Conservation (phyloP, 2,113 vertebrate species). For the Ranitomeya variabilis region DNA sequence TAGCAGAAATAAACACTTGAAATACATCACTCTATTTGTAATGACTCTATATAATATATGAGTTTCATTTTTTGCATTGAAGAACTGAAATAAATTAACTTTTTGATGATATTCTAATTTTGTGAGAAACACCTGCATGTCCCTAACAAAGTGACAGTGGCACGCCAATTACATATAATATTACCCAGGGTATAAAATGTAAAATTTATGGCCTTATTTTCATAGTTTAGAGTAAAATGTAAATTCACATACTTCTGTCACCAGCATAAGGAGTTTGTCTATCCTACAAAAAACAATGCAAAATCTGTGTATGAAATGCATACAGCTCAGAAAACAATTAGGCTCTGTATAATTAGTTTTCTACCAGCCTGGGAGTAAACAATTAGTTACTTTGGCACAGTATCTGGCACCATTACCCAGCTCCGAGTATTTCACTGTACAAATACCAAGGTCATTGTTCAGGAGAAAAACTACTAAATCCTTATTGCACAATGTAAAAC, state of each 20-base stretch:
- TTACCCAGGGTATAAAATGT: neutral
- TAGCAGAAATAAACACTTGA: too few relatives aligned
- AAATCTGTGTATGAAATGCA: neutral
- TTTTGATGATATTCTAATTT: too few relatives aligned
- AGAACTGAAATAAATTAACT: too few relatives aligned
- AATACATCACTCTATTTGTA: too few relatives aligned
- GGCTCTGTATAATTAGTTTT: constrained; percentile 21
- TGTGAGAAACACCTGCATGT: too few relatives aligned
- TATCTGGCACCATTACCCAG: neutral
- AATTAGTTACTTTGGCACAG: constrained; percentile 1
- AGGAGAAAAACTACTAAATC: neutral
- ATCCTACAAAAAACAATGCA: neutral
- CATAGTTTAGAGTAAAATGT: neutral
- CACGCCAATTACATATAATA: too few relatives aligned
- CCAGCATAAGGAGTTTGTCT: neutral
- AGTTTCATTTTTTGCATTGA: too few relatives aligned
- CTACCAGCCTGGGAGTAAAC: constrained; percentile 3
- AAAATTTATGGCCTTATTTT: neutral
- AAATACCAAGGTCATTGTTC: neutral
- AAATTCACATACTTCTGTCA: neutral
- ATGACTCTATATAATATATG: too few relatives aligned
- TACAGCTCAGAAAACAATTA: constrained; percentile 30
- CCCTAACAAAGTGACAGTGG: too few relatives aligned
- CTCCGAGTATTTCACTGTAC: neutral
- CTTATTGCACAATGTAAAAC: neutral